Evolutionary conservation across 2,888 invertebrate genomes (phyloP).

Genomic region (Yponomeuta evonymella): DNA sequence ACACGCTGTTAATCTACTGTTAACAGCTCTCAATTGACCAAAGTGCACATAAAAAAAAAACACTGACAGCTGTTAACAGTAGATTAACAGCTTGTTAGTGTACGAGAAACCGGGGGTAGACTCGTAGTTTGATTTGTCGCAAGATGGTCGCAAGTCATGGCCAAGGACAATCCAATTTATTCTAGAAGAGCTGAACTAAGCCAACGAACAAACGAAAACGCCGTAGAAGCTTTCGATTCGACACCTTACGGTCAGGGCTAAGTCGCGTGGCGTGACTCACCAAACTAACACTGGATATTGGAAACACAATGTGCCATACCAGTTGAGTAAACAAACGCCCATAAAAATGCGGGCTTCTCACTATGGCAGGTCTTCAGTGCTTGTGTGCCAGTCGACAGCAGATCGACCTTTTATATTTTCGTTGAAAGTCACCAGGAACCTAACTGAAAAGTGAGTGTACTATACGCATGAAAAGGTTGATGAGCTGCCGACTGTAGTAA

Average conservation of each 20-base stretch:
- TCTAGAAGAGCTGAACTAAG: neutral
- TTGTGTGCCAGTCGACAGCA: neutral
- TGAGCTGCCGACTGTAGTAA: neutral
- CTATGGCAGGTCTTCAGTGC: neutral
- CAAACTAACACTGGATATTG: neutral
- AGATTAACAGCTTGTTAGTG: too few species aligned
- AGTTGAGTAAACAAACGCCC: conserved; percentile 15
- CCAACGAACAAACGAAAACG: neutral
- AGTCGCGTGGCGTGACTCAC: conserved; percentile 10
- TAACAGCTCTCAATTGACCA: too few species aligned
- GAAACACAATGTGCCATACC: neutral
- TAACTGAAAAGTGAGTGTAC: too few species aligned
- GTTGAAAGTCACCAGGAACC: too few species aligned
- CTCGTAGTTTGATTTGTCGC: neutral
- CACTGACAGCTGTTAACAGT: too few species aligned
- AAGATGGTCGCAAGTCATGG: neutral
- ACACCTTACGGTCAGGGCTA: conserved; percentile 7
- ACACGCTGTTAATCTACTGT: too few species aligned
- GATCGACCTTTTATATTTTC: too few species aligned
- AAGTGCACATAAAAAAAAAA: too few species aligned
- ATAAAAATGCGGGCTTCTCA: neutral
- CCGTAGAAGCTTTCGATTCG: neutral
- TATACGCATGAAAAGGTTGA: too few species aligned
- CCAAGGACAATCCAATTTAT: neutral
- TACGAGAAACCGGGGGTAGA: neutral